These are phyloP conservation scores for Nymphicus hollandicus DNA, from an alignment of 2,113 vertebrate species.

Conservation along the genomic window DNA sequence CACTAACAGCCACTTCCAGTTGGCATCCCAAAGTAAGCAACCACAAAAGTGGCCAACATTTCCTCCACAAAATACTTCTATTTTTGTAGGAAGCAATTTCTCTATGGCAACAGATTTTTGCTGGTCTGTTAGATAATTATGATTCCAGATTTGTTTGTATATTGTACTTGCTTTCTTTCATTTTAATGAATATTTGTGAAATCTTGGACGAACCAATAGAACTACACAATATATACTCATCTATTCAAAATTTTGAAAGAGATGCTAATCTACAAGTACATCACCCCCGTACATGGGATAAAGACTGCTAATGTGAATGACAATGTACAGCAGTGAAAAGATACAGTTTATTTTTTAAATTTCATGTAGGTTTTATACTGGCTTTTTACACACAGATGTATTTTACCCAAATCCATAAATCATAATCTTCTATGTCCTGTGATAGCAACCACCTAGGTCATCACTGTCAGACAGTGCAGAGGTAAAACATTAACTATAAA, in stretches of 20 bases:
- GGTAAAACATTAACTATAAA: neutral
- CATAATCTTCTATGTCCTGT: neutral
- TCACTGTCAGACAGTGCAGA: neutral
- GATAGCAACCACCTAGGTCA: neutral
- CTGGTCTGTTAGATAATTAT: conserved; percentile 32
- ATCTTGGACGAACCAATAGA: conserved; percentile 48
- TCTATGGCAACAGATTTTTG: conserved; percentile 45
- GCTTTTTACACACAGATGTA: neutral
- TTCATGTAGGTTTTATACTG: neutral
- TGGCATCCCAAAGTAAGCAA: neutral
- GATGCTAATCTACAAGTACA: conserved; percentile 32
- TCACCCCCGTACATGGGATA: neutral
- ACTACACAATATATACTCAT: conserved; percentile 52
- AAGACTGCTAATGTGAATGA: conserved; percentile 23
- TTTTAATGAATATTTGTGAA: conserved; percentile 68
- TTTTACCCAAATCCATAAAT: neutral
- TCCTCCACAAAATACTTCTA: conserved; percentile 37
- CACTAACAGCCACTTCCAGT: neutral
- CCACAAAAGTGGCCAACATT: neutral
- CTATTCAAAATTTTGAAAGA: conserved; percentile 52
- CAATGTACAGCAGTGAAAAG: neutral
- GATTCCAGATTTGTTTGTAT: conserved; percentile 40
- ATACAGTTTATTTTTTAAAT: neutral
- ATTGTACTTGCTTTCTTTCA: conserved; percentile 50
- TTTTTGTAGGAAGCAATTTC: conserved; percentile 37